Evolutionary conservation across 2,113 vertebrate species (phyloP).

Genomic region (Tretioscincus oriximinensis): DNA sequence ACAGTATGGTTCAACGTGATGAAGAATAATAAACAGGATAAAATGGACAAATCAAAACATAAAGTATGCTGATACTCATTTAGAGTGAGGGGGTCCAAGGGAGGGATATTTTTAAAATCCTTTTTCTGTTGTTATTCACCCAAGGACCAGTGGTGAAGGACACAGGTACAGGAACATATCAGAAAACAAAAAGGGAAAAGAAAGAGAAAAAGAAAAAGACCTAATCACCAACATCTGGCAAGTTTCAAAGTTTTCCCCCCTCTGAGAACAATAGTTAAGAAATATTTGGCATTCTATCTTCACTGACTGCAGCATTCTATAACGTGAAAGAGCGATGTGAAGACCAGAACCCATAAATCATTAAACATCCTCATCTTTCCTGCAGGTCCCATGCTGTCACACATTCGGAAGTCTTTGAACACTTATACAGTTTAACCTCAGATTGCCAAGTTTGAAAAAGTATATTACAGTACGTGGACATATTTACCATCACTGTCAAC

Average conservation of each 20-base stretch:
- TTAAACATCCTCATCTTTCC: conserved; percentile 54
- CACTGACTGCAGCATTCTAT: conserved; percentile 30
- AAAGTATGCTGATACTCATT: too few species aligned
- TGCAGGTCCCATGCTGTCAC: conserved; percentile 40
- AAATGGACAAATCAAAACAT: too few species aligned
- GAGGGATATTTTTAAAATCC: too few species aligned
- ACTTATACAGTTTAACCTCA: conserved; percentile 51
- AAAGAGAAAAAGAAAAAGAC: not conserved
- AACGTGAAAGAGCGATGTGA: conserved; percentile 36
- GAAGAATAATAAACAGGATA: too few species aligned
- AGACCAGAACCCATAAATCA: conserved; percentile 54
- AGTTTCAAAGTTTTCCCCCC: not conserved
- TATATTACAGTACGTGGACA: conserved; percentile 40
- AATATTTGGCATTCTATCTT: conserved; percentile 23
- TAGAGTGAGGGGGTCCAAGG: too few species aligned
- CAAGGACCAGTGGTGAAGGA: too few species aligned
- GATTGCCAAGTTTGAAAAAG: conserved; percentile 45
- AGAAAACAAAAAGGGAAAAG: too few species aligned
- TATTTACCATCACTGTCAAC: conserved; percentile 50
- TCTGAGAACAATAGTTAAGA: not conserved
- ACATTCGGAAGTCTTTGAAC: conserved; percentile 48
- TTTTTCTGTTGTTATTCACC: too few species aligned
- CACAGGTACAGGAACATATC: too few species aligned
- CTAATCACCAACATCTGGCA: not conserved
- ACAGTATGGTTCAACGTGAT: too few species aligned